phyloP scores from a whole-genome alignment of 2,797 vertebrate species.

The Tokudaia tokunoshimensis region DNA sequence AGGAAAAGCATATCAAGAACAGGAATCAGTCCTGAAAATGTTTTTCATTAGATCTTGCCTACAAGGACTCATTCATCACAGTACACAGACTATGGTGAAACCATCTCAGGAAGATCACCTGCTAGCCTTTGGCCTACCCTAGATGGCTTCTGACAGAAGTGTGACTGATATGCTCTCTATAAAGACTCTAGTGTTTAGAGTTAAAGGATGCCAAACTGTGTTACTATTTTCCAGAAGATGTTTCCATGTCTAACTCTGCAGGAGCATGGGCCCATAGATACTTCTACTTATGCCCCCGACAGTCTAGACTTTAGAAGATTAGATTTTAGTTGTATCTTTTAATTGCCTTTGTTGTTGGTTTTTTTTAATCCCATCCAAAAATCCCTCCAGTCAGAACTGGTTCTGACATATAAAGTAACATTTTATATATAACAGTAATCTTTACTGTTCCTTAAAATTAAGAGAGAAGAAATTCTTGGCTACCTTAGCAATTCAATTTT shows the following conservation, averaged over 20 bases:
- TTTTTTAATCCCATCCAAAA: not conserved
- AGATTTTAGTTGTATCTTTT: not conserved
- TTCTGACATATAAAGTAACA: not conserved
- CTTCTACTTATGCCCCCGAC: not conserved
- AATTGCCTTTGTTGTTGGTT: not conserved
- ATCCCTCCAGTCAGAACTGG: not conserved
- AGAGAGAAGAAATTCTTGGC: not conserved
- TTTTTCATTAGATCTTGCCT: no score
- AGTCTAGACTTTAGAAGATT: not conserved
- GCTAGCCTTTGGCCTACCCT: not conserved
- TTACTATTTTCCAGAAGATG: not conserved
- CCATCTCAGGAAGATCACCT: no score
- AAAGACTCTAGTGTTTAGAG: not conserved
- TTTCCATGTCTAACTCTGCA: not conserved
- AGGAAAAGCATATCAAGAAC: no score
- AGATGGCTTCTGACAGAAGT: not conserved
- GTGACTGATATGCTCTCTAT: not conserved
- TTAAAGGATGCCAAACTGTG: not conserved
- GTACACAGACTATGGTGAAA: no score
- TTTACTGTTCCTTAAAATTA: not conserved
- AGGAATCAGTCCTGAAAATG: no score
- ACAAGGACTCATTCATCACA: no score
- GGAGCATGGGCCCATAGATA: not conserved
- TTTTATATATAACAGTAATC: no score
- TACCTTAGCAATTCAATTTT: not conserved